These are phyloP conservation scores for Eulemur rufifrons DNA, from an alignment of 2,113 vertebrate genomes.

Conservation along the genomic window DNA sequence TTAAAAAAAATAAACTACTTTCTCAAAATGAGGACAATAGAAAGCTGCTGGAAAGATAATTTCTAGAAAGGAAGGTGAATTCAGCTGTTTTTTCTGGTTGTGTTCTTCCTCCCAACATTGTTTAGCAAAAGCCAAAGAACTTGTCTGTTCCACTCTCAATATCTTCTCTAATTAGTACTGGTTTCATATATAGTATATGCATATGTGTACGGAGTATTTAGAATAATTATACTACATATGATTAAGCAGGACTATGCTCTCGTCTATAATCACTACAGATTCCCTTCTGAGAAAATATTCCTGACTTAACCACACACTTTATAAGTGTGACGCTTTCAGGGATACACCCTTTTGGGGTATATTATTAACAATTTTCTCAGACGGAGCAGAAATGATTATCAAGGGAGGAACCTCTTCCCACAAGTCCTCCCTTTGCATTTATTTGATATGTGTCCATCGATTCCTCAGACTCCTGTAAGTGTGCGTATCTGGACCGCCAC, in stretches of 20 bases:
- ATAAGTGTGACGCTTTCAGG: neutral
- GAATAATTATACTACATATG: neutral
- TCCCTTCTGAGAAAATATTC: constrained; percentile 26
- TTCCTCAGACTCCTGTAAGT: neutral
- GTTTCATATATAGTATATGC: neutral
- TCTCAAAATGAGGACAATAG: neutral
- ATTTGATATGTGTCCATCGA: fast-evolving
- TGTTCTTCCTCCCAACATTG: neutral
- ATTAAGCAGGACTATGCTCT: constrained; percentile 5
- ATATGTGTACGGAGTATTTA: neutral
- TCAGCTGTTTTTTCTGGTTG: neutral
- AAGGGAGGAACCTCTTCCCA: neutral
- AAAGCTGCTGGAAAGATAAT: neutral
- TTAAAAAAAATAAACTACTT: neutral
- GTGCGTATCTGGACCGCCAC: neutral
- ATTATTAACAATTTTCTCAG: neutral
- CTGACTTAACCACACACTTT: neutral
- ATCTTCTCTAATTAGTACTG: neutral
- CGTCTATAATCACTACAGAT: neutral
- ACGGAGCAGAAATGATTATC: neutral
- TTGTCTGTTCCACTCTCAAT: neutral
- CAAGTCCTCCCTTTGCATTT: neutral
- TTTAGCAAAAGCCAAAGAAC: neutral
- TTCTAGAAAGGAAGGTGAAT: constrained; percentile 28
- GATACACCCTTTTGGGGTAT: neutral